Base-by-base conservation (phyloP, 2,888 invertebrate species). In the Crematogaster levior region DNA sequence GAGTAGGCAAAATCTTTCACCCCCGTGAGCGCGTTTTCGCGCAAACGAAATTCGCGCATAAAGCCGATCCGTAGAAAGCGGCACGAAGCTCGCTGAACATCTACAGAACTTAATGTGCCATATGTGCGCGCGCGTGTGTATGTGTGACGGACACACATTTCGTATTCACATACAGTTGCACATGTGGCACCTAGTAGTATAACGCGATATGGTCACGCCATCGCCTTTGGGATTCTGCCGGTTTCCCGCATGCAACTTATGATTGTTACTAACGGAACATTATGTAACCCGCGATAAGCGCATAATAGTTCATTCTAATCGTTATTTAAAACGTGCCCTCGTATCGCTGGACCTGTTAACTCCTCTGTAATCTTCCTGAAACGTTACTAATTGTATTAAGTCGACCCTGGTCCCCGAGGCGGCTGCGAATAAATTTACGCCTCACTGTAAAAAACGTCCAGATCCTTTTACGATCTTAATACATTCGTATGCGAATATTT, bases 251-350 rank as follows among this genome's bases (percentile, higher is more conserved):
- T 88, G 89, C 90, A 89, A 91, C 90, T 91, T 91, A 91, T 90
- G 91, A 91, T 91, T 91, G 92, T 90, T 92, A 90, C 90, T 85
- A 91, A 89, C 90, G 81, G 89, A 89, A 91, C 91, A 92, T 92
- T 90, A 91, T 90, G 91, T 92, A 91, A 91, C 86, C 82, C 86
- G 84, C 90, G 92, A 92, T 92, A 92, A 92, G 91, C 91, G 88
- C 86, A 73, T 90, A 91, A 91, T 91, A 90, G 90, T 90, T 92
- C 91, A 89, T 90, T 90, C 90, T 92, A 92, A 92, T 92, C 92
- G 91, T 92, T 91, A 91, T 91, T 92, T 92, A 92, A 92, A 92
- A 91, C 90, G 89, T 85, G 82, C 88, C 85, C 89, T 81, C 90
- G 85, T 89, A 90, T 89, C 89, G 81, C 86, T 84, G 85, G 82